A percentile compares a stretch with the other conserved stretches of the same genome.
Evolutionary conservation across 1,140 invertebrate genomes (phyloP).

Genomic region (Meloidogyne hapla): DNA sequence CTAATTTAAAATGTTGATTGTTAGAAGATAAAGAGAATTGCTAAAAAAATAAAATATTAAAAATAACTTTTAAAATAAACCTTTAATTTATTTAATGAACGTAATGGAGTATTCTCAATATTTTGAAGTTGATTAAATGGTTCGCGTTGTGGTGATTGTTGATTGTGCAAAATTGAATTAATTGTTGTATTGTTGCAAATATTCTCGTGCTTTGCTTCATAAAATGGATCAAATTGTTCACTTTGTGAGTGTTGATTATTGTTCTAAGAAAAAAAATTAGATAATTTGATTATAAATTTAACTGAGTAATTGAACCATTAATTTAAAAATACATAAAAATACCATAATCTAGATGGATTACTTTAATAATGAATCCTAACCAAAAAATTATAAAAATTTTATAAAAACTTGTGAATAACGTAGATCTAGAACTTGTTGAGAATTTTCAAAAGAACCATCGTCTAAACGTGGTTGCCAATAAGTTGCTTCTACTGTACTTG

Average conservation of each 20-base stretch:
- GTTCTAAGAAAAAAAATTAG: not conserved
- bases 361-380: too few species aligned
- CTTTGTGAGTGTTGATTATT: not conserved
- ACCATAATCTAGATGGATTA: too few species aligned
- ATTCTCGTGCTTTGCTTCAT: not conserved
- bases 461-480: conserved; percentile 2
- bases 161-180: not conserved
- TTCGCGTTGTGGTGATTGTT: not conserved
- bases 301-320: not conserved
- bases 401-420: not conserved
- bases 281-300: not conserved
- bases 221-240: conserved; percentile 5
- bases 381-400: not conserved
- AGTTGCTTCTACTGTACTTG: not conserved
- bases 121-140: not conserved
- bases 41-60: not conserved
- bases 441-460: conserved; percentile 1
- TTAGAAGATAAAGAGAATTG: not conserved
- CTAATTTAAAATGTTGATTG: not conserved
- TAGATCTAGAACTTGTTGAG: not conserved
- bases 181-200: not conserved
- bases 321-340: too few species aligned
- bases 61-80: not conserved
- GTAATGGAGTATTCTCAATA: not conserved
- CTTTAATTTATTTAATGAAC: not conserved